phyloP scores from a whole-genome alignment of 2,797 vertebrate genomes.

The Masticophis lateralis region DNA sequence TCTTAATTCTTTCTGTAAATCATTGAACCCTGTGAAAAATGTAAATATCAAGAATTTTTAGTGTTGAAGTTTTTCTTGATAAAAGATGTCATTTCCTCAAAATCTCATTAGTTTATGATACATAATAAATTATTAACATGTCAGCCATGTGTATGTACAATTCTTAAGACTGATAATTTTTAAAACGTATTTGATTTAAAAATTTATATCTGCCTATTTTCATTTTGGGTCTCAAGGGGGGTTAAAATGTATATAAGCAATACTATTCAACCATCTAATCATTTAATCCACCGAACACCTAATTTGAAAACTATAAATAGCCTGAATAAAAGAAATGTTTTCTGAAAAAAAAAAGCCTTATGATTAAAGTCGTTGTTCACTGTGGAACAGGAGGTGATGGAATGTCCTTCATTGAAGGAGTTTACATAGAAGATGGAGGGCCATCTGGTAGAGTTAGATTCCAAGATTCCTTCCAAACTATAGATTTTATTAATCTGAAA shows the following conservation, averaged over 20 bases:
- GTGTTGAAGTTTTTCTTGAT: not conserved
- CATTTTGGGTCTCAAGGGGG: not conserved
- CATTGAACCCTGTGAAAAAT: not conserved
- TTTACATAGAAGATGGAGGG: not conserved
- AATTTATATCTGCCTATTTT: not conserved
- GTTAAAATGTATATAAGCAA: not conserved
- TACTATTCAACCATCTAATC: not conserved
- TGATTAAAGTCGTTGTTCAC: not conserved
- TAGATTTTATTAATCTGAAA: not conserved
- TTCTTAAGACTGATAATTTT: not conserved
- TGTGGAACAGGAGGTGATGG: not conserved
- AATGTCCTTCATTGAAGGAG: not conserved
- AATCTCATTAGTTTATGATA: not conserved
- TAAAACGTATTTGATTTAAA: not conserved
- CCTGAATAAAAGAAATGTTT: not conserved
- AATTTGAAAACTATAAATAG: not conserved
- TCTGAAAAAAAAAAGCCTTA: not conserved
- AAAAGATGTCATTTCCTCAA: not conserved
- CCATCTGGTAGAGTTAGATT: not conserved
- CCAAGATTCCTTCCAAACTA: not conserved
- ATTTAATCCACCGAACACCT: not conserved
- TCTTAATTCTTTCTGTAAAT: not conserved
- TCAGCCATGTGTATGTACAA: not conserved
- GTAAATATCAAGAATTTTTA: not conserved
- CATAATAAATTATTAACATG: not conserved